Base-by-base conservation (phyloP, 2,888 invertebrate species). In the Drosophila heteroneura region DNA sequence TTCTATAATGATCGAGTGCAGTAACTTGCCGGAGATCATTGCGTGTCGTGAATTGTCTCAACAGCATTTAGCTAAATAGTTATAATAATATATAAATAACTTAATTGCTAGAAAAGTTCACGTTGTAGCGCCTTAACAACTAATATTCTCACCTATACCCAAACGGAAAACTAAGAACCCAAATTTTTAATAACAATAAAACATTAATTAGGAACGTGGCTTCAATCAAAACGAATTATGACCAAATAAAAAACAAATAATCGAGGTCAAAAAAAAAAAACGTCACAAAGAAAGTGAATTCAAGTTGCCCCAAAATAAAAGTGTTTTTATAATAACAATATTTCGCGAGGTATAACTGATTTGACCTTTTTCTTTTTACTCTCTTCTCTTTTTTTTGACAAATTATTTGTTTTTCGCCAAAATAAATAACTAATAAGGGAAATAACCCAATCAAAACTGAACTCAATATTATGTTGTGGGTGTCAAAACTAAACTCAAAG, bases 41-140 rank as follows among this genome's bases (percentile, higher is more conserved):
- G 81, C 73, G 41, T 80, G 47, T 65, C 47, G 35, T 58, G n/a
- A 59, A 59, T 62, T 68, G 51, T 68, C 60, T 60, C 52, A 75
- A 62, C 57, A 74, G 39, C 33, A 70, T 32, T 60, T 39, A 58
- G 52, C 51, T 53, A 56, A 59, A 41, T 64, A 63, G 7, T 5
- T 51, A 57, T 52, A 68, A 52, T 47, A 16, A 47, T 9, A 47
- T 47, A 47, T 26, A 59, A 74, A 53, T 82, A 64, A 53, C 81
- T 84, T 79, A 79, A 65, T 61, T 62, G 56, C 69, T 89, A 90
- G 51, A 69, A 70, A 90, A 85, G 90, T 85, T 85, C 85, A 85
- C 85, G 71, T 89, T 79, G 85, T 85, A 85, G 85, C 85, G 85
- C 90, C 53, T 68, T 69, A 61, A 19, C 30, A 41, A 73, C 78